phyloP scores from a whole-genome alignment of 2,113 vertebrate genomes.

The Xenopus laevis region DNA sequence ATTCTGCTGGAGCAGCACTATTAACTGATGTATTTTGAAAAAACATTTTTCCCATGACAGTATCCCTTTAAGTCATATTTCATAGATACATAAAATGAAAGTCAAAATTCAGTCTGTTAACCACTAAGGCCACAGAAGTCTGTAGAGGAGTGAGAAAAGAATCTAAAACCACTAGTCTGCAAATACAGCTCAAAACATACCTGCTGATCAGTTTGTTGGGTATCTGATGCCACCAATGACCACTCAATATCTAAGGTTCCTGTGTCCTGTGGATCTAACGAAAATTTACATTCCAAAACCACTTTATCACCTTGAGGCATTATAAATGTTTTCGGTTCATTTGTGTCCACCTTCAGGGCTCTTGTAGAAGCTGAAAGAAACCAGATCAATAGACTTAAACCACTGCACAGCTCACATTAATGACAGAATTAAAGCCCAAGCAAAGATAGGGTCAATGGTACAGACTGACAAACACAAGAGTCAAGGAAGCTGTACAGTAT shows the following conservation, averaged over 20 bases:
- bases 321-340: slow-evolving; percentile 54
- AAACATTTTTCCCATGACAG: too few species aligned
- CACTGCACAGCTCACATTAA: too few species aligned
- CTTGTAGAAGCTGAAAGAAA: slow-evolving; percentile 57
- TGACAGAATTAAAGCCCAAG: too few species aligned
- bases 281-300: slow-evolving; percentile 63
- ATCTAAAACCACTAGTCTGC: neutral
- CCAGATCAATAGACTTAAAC: neutral
- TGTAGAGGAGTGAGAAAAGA: neutral
- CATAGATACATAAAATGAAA: too few species aligned
- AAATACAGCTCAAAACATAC: neutral
- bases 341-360: slow-evolving; percentile 59
- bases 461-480: too few species aligned
- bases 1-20: too few species aligned
- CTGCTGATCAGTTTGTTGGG: slow-evolving; percentile 53
- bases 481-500: too few species aligned
- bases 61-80: too few species aligned
- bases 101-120: too few species aligned
- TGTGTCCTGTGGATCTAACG: slow-evolving; percentile 49
- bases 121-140: too few species aligned
- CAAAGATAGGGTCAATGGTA: too few species aligned
- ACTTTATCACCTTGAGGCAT: slow-evolving; percentile 70
- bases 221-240: slow-evolving; percentile 64
- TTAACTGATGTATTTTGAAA: too few species aligned
- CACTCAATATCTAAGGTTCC: slow-evolving; percentile 71